A percentile compares a stretch with the other conserved stretches of the same genome.
Evolutionary conservation across 2,888 invertebrate genomes (phyloP).

Genomic region (Cylloceria caligata): DNA sequence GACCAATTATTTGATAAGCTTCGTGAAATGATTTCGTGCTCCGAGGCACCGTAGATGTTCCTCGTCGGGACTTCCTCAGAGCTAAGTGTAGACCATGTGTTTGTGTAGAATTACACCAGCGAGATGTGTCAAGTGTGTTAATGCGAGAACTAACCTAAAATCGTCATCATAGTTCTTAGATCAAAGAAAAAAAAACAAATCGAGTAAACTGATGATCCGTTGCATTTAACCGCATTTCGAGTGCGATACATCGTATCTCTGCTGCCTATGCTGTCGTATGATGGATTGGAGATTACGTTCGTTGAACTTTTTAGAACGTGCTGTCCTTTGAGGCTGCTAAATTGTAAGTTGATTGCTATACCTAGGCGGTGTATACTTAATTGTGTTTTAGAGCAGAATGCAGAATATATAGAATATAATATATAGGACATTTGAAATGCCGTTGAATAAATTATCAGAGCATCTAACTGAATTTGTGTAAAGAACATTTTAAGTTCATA

Average conservation of each 20-base stretch:
- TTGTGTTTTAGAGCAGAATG: too few relatives aligned
- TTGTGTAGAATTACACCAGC: constrained; percentile 74
- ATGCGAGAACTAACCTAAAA: constrained; percentile 76
- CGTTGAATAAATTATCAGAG: neutral
- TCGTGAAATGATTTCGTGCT: constrained; percentile 71
- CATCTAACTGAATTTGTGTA: neutral
- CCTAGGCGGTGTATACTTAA: too few relatives aligned
- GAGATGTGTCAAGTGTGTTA: constrained; percentile 71
- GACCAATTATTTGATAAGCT: constrained; percentile 68
- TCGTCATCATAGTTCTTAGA: constrained; percentile 57
- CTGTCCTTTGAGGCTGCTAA: constrained; percentile 40
- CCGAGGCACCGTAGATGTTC: constrained; percentile 67
- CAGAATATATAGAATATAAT: too few relatives aligned
- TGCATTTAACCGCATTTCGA: constrained; percentile 5
- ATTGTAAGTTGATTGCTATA: constrained; percentile 35
- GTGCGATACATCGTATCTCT: constrained; percentile 16
- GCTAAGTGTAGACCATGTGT: constrained; percentile 70
- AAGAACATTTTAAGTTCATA: too few relatives aligned
- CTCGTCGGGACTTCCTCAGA: constrained; percentile 52
- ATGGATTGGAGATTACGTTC: constrained; percentile 49
- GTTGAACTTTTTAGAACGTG: constrained; percentile 61
- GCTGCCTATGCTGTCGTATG: constrained; percentile 16
- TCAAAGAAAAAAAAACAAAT: constrained; percentile 11
- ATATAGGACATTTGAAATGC: neutral
- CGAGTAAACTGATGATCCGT: constrained; percentile 49